These are phyloP conservation scores for Lepidurus arcticus DNA, from an alignment of 1,140 invertebrate genomes.

Conservation along the genomic window DNA sequence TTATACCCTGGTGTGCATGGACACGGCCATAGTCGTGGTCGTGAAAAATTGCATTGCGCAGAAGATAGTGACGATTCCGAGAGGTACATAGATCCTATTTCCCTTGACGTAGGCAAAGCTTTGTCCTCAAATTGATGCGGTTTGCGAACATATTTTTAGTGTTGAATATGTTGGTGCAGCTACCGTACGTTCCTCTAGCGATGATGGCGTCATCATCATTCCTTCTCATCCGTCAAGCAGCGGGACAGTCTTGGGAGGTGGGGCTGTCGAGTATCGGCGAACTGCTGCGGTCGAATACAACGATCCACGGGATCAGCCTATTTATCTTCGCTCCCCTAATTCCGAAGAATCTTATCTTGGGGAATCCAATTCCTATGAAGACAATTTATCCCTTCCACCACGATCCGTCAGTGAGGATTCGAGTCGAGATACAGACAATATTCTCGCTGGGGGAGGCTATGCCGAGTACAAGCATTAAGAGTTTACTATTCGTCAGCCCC, in stretches of 20 bases:
- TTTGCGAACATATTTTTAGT: constrained; percentile 6
- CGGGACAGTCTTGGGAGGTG: not conserved
- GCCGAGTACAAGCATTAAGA: constrained; percentile 19
- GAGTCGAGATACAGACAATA: not conserved
- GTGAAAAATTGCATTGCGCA: constrained; percentile 36
- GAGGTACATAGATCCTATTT: constrained; percentile 4
- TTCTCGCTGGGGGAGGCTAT: not conserved
- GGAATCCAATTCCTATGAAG: constrained; percentile 6
- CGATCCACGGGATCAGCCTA: not conserved
- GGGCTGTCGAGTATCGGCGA: not conserved
- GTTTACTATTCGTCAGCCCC: not conserved
- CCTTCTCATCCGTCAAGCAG: constrained; percentile 10
- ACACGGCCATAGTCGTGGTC: constrained; percentile 36
- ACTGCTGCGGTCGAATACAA: not conserved
- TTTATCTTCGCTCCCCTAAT: constrained; percentile 7
- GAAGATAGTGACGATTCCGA: constrained; percentile 35
- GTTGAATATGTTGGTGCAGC: constrained; percentile 3
- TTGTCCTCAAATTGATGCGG: not conserved
- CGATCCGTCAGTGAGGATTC: not conserved
- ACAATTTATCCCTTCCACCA: constrained; percentile 5
- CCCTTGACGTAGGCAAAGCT: not conserved
- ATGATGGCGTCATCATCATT: not conserved
- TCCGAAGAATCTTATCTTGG: not conserved
- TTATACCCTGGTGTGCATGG: constrained; percentile 36
- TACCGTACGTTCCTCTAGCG: constrained; percentile 13